phyloP scores from a whole-genome alignment of 2,888 invertebrate species.

The Serrognathus titanus region DNA sequence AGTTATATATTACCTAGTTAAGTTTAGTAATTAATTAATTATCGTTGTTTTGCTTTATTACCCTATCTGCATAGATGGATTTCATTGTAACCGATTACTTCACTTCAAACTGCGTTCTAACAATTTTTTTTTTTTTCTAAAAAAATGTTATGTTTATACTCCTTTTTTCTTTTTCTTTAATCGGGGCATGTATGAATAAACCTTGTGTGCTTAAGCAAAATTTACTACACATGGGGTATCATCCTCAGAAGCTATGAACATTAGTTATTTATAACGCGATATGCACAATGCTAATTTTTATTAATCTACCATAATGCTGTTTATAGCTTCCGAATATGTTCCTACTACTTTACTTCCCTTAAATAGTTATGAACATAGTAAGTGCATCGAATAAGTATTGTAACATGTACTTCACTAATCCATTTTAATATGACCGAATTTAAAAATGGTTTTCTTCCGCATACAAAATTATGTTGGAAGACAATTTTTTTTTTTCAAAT shows the following conservation, averaged over 20 bases:
- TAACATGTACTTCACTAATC: too few relatives aligned
- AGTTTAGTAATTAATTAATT: conserved; percentile 9
- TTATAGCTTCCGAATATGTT: not conserved
- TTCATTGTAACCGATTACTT: conserved; percentile 22
- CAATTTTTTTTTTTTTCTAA: conserved; percentile 6
- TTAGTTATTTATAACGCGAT: not conserved
- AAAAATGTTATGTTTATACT: conserved; percentile 19
- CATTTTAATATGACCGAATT: too few relatives aligned
- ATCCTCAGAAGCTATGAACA: not conserved
- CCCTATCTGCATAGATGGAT: conserved; percentile 22
- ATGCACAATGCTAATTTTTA: not conserved
- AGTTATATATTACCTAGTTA: conserved; percentile 28
- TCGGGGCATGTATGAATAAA: conserved; percentile 1
- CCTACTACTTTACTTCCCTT: too few relatives aligned
- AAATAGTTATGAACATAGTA: too few relatives aligned
- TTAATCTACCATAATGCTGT: not conserved
- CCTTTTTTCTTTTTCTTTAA: conserved; percentile 2
- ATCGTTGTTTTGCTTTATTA: conserved; percentile 19
- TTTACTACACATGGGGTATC: not conserved
- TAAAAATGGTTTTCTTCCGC: too few relatives aligned
- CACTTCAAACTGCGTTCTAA: not conserved
- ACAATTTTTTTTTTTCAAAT: too few relatives aligned
- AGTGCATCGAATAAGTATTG: not conserved
- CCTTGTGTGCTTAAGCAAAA: conserved; percentile 6
- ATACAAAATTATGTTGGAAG: too few relatives aligned